phyloP scores from a whole-genome alignment of 2,888 invertebrate genomes.

The Latrodectus elegans region DNA sequence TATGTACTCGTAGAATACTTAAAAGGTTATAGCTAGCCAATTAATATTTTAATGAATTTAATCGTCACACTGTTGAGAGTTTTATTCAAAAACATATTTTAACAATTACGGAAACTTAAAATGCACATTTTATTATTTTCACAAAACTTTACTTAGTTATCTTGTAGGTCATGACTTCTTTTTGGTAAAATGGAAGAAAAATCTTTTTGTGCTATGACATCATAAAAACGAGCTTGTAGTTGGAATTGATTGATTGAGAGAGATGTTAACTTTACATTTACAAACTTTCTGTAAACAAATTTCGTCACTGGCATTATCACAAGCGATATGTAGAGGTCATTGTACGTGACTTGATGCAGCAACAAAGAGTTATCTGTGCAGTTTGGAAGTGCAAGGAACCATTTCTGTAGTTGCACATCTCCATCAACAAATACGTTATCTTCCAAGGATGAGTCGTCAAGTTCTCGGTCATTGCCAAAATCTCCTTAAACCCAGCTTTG shows the following conservation, averaged over 20 bases:
- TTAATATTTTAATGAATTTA: too few relatives aligned
- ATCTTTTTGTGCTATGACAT: too few relatives aligned
- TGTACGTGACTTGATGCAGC: slow-evolving; percentile 13
- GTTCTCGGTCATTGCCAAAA: slow-evolving; percentile 57
- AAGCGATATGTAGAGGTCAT: slow-evolving; percentile 13
- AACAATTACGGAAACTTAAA: too few relatives aligned
- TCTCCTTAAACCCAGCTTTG: too few relatives aligned
- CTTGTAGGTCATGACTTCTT: too few relatives aligned
- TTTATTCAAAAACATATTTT: too few relatives aligned
- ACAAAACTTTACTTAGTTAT: too few relatives aligned
- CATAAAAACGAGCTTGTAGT: neutral
- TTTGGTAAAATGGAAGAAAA: too few relatives aligned
- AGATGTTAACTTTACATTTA: neutral
- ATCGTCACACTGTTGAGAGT: too few relatives aligned
- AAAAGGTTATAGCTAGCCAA: too few relatives aligned
- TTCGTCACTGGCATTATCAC: neutral
- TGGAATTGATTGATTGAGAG: neutral
- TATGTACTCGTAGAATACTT: too few relatives aligned
- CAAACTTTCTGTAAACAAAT: neutral
- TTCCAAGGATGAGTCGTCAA: neutral
- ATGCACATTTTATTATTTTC: too few relatives aligned
- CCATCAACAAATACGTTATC: slow-evolving; percentile 14
- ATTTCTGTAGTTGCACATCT: slow-evolving; percentile 26
- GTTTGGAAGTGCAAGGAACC: slow-evolving; percentile 43
- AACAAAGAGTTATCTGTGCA: slow-evolving; percentile 21